Conservation (phyloP, 2,888 invertebrate species). For the Erynnis tages region DNA sequence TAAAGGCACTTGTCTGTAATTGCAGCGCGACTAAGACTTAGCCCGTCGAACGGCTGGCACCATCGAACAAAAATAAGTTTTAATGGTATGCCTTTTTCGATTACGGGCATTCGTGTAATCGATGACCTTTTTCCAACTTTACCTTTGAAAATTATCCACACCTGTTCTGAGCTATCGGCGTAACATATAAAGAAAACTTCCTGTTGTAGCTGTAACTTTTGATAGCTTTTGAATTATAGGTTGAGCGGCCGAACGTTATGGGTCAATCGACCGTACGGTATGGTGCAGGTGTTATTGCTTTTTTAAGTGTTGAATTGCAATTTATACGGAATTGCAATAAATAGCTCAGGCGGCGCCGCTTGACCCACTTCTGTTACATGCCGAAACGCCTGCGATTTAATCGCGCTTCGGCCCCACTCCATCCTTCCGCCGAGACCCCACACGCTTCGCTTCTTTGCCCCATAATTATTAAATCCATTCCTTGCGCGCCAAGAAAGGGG, state of each 20-base stretch:
- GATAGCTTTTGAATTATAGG: slow-evolving; percentile 18
- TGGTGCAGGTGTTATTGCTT: slow-evolving; percentile 25
- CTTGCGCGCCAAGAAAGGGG: slow-evolving; percentile 59
- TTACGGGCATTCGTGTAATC: slow-evolving; percentile 39
- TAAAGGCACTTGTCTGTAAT: slow-evolving; percentile 80
- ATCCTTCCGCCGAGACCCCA: slow-evolving; percentile 69
- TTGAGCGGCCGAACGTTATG: not conserved
- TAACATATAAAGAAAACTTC: slow-evolving; percentile 26
- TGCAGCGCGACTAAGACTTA: slow-evolving; percentile 77
- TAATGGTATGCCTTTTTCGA: slow-evolving; percentile 68
- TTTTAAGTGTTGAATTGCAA: slow-evolving; percentile 49
- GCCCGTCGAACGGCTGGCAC: slow-evolving; percentile 62
- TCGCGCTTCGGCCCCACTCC: slow-evolving; percentile 71
- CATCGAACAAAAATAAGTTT: slow-evolving; percentile 74
- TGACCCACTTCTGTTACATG: slow-evolving; percentile 79
- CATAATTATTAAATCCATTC: slow-evolving; percentile 76
- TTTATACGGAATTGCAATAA: slow-evolving; percentile 75
- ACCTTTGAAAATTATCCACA: slow-evolving; percentile 31
- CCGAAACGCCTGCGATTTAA: slow-evolving; percentile 79
- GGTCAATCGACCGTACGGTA: too few species aligned
- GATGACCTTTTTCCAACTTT: slow-evolving; percentile 39
- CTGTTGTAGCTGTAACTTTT: slow-evolving; percentile 26
- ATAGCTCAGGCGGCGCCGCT: slow-evolving; percentile 74
- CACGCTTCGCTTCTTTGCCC: slow-evolving; percentile 70
- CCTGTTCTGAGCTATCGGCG: slow-evolving; percentile 7